These are phyloP conservation scores for Cheilosia vernalis DNA, from an alignment of 2,888 invertebrate species.

Conservation along the genomic window DNA sequence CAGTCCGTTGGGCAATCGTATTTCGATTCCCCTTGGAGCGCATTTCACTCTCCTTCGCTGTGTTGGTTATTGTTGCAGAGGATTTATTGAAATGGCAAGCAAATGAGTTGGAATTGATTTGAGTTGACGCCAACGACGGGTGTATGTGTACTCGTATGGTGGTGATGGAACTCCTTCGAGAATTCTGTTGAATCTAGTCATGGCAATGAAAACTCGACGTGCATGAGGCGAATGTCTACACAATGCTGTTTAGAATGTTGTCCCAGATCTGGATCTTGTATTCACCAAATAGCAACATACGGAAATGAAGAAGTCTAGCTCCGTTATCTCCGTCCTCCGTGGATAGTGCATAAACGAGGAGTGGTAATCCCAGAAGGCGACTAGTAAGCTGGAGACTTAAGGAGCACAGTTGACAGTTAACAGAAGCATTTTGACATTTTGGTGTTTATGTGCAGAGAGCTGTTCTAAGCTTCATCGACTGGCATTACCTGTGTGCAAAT, in stretches of 20 bases:
- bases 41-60: not conserved
- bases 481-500: too few relatives aligned
- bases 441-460: not conserved
- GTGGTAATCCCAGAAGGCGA: too few relatives aligned
- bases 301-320: too few relatives aligned
- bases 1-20: constrained; percentile 41
- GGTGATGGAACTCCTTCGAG: not conserved
- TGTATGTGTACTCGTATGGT: too few relatives aligned
- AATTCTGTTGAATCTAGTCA: not conserved
- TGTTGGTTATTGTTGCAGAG: constrained; percentile 55
- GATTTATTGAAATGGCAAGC: constrained; percentile 67
- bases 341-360: too few relatives aligned
- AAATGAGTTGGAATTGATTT: constrained; percentile 72
- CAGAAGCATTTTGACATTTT: not conserved
- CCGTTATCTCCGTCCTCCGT: too few relatives aligned
- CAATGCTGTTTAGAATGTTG: too few relatives aligned
- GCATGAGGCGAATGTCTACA: too few relatives aligned
- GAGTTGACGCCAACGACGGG: constrained; percentile 55
- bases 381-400: not conserved
- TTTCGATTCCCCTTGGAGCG: constrained; percentile 21
- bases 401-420: not conserved
- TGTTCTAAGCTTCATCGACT: too few relatives aligned
- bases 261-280: too few relatives aligned
- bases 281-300: too few relatives aligned
- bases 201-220: too few relatives aligned